phyloP scores from a whole-genome alignment of 1,140 invertebrate genomes.

The Brachionus asplanchnoidis region DNA sequence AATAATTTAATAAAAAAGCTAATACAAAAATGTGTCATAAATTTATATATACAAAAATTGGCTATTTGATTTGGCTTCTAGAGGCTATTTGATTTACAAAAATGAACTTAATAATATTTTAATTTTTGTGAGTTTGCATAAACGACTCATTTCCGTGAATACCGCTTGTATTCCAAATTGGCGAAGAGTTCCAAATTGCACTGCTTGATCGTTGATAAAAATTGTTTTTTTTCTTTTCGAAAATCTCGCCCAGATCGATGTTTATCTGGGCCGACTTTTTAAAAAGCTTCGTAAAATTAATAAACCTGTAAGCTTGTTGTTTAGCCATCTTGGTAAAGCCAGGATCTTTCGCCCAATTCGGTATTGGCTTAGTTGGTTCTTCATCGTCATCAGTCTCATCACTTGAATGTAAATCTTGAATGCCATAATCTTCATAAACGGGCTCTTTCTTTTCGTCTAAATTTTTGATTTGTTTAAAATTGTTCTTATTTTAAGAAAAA shows the following conservation, averaged over 20 bases:
- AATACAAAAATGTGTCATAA: not conserved
- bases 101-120: not conserved
- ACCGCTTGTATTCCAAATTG: slow-evolving; percentile 36
- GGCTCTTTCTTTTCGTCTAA: not conserved
- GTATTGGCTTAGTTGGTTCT: slow-evolving; percentile 27
- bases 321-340: not conserved
- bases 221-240: slow-evolving; percentile 20
- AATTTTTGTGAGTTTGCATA: slow-evolving; percentile 14
- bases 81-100: not conserved
- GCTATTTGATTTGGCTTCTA: no score
- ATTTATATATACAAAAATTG: not conserved
- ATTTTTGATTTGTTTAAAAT: not conserved
- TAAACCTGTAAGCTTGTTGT: slow-evolving; percentile 5
- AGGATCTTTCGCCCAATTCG: slow-evolving; percentile 11
- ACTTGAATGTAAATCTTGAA: not conserved
- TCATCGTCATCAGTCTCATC: slow-evolving; percentile 36
- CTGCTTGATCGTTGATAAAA: slow-evolving; percentile 28
- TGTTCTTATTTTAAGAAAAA: not conserved
- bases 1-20: not conserved
- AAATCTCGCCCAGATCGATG: not conserved
- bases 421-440: slow-evolving; percentile 2
- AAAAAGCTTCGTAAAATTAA: slow-evolving; percentile 36
- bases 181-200: slow-evolving; percentile 20
- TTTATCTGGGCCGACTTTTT: not conserved
- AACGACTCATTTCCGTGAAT: slow-evolving; percentile 38